Evolutionary conservation across 2,888 invertebrate genomes (phyloP).

Genomic region (Drosophila mimetica): DNA sequence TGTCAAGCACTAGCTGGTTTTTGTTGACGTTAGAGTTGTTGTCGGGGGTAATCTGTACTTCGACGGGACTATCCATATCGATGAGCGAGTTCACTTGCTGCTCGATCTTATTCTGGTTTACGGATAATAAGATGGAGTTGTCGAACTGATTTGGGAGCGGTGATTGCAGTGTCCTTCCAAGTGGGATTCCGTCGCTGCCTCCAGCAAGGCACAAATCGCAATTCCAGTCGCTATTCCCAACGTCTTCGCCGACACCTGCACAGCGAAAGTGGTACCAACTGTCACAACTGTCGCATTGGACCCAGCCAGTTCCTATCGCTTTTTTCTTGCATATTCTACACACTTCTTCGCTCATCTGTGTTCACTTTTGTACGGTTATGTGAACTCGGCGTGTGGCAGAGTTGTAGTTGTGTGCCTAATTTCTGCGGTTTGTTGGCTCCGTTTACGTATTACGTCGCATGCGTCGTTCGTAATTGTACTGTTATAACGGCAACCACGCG

Average conservation of each 20-base stretch:
- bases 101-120: neutral
- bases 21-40: neutral
- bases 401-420: no score
- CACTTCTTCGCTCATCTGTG: neutral
- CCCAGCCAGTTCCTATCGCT: neutral
- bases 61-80: neutral
- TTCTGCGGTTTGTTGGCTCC: no score
- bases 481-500: no score
- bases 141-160: no score
- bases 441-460: no score
- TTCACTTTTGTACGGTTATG: neutral
- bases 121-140: neutral
- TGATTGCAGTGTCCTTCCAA: no score
- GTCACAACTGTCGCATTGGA: slow-evolving; percentile 1
- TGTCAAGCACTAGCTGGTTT: neutral
- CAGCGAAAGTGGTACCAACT: slow-evolving; percentile 1
- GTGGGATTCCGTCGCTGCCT: no score
- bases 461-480: no score
- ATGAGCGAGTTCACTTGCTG: neutral
- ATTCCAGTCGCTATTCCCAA: neutral
- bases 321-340: neutral
- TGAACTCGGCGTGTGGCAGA: neutral
- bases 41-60: no score
- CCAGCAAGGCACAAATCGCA: neutral
- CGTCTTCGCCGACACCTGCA: neutral